Evolutionary conservation across 2,888 invertebrate genomes (phyloP), one percentile per base, ranked within the genome.

Genomic region (Eupithecia subfuscata): DNA sequence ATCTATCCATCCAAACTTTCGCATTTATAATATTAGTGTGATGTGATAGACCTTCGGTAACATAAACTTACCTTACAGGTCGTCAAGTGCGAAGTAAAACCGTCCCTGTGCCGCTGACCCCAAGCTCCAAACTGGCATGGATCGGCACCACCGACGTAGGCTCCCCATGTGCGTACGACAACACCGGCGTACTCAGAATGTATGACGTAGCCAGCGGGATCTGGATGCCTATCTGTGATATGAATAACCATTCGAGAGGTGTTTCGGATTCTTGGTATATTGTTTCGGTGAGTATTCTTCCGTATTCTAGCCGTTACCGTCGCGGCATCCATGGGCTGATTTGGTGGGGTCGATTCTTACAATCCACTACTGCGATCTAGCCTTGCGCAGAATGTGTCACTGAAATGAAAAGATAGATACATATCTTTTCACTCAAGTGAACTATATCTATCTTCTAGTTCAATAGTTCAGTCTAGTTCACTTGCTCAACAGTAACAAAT

Each of bases 191-290:
- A 70, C 87, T 99, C 45, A 95, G 97, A 74, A 90, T 98, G 83
- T 96, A 97, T 82, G 96, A 97, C 80, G 92, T 96, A 34, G 93
- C 96, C 75, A 96, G 96, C 72, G 96, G 96, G 60, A 92, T 96
- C 8, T 99, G 99, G 99, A 95, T 97, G 86, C 98, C 98, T 0
- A 95, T 97, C 40, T 97, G 97, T 82, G 97, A 98, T 87, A 96
- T 97, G 11, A 96, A 95, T 82, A 92, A 95, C 75, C 96, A 97
- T 89, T 87, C 91, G 0, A 90, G 86, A 70, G 95, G 94, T 3
- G 94, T 84, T 1, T 93, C 93, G 0, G 95, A 95, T 75, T 84
- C 91, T 0, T 95, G 94, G 93, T 94, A 90, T 73, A 90, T 94
- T 77, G 93, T 94, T 43, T 95, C 94, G 72, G 97, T 98, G 89